Evolutionary conservation across 1,140 invertebrate species (phyloP), one percentile per base, ranked within the genome.

Genomic region (Drosophila pectinifera): DNA sequence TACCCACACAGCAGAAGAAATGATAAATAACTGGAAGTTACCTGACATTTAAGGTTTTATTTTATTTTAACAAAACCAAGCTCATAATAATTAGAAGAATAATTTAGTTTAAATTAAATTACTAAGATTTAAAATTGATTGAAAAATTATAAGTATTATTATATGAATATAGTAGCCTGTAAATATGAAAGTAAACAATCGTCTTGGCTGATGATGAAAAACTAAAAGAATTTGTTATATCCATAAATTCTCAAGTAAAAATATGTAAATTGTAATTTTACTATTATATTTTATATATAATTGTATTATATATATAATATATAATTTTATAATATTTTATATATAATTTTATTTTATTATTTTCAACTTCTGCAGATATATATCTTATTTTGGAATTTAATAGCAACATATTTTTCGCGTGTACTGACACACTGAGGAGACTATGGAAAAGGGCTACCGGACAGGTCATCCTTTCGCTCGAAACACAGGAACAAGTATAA

Each of bases 401-500:
- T 22, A 22, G 22, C 4, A 22, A 1, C 2, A 22, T 22, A n/a
- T 22, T 22, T 22, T 22, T 8, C 8, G 7, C 7, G 64, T 68
- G 45, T 26, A 16, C 16, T 16, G 31, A 6, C 38, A 46, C 62
- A 69, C 43, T 46, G n/a, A 36, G 14, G 7, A 28, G 16, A 63
- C 24, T 43, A 24, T 24, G 31, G 39, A 42, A 55, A 36, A n/a
- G 48, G 67, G 41, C 22, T 14, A 20, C 38, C 16, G 57, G 48
- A 34, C 46, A 53, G 73, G 63, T 77, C 73, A 58, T 63, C 53
- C 56, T 76, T 58, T 39, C 26, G 51, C 45, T 41, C 39, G 67
- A 76, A 76, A 70, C 73, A 76, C 73, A 63, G 51, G 31, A 28
- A 53, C 73, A 70, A 78, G 75, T 77, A 78, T 77, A 57, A 77